Evolutionary conservation across 2,113 vertebrate species (phyloP).

Genomic region (Eira barbara): DNA sequence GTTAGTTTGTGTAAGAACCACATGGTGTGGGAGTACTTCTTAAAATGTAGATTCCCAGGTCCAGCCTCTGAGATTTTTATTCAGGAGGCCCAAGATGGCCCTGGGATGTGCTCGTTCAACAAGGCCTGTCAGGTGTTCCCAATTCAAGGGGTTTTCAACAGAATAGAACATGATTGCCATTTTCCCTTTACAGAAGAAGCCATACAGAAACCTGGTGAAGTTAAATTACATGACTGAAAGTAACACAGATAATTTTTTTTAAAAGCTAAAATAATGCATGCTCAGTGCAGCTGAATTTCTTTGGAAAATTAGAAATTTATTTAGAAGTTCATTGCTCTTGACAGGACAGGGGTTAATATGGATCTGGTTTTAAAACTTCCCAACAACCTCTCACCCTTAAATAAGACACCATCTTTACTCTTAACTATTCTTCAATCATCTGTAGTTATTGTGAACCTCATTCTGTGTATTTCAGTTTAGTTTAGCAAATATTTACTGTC

Average conservation of each 20-base stretch:
- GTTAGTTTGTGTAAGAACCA: neutral
- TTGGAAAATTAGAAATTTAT: constrained; percentile 23
- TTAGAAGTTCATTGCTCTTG: neutral
- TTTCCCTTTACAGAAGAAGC: neutral
- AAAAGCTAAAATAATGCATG: neutral
- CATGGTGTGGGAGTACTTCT: rapidly evolving
- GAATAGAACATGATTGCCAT: too few species aligned
- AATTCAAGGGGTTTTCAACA: neutral
- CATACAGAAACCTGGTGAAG: neutral
- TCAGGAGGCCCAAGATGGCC: neutral
- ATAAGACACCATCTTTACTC: neutral
- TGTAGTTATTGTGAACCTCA: neutral
- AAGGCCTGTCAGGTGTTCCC: neutral
- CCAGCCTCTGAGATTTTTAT: neutral
- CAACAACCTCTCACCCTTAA: neutral
- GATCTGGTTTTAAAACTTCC: neutral
- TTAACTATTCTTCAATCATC: neutral
- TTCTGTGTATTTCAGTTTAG: neutral
- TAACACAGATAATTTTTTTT: neutral
- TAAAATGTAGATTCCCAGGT: neutral
- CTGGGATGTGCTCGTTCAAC: neutral
- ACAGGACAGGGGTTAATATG: neutral
- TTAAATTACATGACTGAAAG: neutral
- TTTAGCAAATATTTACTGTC: neutral
- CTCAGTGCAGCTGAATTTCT: neutral